A percentile compares a stretch with the other conserved stretches of the same genome.
phyloP scores from a whole-genome alignment of 1,140 invertebrate species.

The Drusus annulatus region DNA sequence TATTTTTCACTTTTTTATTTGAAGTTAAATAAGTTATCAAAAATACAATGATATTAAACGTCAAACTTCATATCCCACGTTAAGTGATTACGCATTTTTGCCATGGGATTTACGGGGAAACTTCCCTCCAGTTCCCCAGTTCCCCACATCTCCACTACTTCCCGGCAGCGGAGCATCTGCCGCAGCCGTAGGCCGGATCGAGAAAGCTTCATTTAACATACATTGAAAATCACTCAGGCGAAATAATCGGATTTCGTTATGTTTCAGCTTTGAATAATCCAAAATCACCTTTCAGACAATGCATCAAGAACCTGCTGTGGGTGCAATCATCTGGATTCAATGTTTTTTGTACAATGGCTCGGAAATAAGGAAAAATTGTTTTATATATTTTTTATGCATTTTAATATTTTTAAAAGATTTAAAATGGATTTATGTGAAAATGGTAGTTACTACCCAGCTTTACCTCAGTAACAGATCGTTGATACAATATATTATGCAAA shows the following conservation, averaged over 20 bases:
- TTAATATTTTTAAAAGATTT: too few relatives aligned
- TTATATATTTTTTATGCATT: too few relatives aligned
- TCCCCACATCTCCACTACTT: neutral
- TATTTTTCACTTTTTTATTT: too few relatives aligned
- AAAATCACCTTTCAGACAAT: constrained; percentile 25
- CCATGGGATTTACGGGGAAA: constrained; percentile 5
- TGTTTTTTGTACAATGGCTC: neutral
- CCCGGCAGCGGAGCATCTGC: constrained; percentile 1
- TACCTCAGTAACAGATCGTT: too few relatives aligned
- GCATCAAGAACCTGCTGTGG: constrained; percentile 6
- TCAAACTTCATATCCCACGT: neutral
- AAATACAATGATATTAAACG: too few relatives aligned
- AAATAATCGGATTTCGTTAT: constrained; percentile 59
- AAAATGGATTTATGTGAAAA: too few relatives aligned
- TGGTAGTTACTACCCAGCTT: too few relatives aligned
- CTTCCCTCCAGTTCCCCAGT: neutral
- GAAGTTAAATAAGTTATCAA: too few relatives aligned
- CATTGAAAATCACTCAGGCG: constrained; percentile 58
- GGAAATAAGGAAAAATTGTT: too few relatives aligned
- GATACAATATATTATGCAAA: too few relatives aligned
- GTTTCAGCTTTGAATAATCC: constrained; percentile 53
- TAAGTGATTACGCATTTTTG: constrained; percentile 28
- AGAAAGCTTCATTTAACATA: constrained; percentile 58
- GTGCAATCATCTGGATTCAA: constrained; percentile 25
- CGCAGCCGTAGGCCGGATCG: neutral